phyloP scores from a whole-genome alignment of 2,113 vertebrate genomes.

The Glaucomys volans region DNA sequence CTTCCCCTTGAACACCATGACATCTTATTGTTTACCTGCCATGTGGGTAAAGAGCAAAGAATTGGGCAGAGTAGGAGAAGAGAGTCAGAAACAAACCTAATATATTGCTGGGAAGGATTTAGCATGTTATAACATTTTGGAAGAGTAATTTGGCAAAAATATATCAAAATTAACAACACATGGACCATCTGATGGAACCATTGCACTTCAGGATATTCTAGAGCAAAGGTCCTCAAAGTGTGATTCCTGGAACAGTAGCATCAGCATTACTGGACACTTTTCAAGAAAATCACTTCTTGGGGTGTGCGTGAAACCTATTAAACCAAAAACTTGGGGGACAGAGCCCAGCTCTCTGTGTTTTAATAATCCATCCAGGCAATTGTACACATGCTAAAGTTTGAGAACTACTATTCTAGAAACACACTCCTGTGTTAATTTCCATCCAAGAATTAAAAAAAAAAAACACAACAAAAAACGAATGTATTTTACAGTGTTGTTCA shows the following conservation, averaged over 20 bases:
- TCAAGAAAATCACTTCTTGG: background rate
- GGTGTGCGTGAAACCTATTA: background rate
- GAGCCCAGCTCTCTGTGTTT: background rate
- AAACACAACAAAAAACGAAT: background rate
- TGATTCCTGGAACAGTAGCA: background rate
- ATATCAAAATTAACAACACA: background rate
- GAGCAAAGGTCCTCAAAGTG: background rate
- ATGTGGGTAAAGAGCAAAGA: background rate
- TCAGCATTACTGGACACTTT: background rate
- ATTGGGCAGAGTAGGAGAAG: background rate
- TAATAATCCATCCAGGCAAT: background rate
- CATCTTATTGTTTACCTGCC: background rate
- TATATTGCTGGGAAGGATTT: background rate
- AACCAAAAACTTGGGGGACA: background rate
- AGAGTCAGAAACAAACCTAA: background rate
- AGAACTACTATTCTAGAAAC: background rate
- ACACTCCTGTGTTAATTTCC: background rate
- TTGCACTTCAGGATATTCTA: background rate
- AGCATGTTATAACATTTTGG: background rate
- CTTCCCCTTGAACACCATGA: background rate
- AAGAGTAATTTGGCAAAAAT: background rate
- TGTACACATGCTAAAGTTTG: background rate
- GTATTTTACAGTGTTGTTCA: background rate
- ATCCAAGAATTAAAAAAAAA: too few species aligned
- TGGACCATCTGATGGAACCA: background rate